Evolutionary conservation across 1,140 invertebrate species (phyloP).

Genomic region (Drosophila arawakana): DNA sequence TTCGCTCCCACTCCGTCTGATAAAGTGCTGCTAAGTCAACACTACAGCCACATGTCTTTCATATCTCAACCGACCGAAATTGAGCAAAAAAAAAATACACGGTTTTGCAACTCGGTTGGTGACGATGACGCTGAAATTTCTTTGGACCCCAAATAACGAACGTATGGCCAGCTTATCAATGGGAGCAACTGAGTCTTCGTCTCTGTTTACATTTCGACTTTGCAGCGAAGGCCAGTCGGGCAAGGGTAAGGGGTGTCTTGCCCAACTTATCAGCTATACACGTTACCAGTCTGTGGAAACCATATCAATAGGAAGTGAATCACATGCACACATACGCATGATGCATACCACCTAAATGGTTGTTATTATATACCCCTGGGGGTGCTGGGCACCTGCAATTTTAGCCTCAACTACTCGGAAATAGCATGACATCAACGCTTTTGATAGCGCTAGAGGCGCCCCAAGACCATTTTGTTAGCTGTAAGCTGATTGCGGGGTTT

Average conservation of each 20-base stretch:
- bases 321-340: slow-evolving; percentile 8
- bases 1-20: slow-evolving; percentile 1
- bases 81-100: neutral
- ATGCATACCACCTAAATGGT: neutral
- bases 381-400: slow-evolving; percentile 18
- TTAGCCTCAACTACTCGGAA: slow-evolving; percentile 35
- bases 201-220: slow-evolving; percentile 35
- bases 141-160: slow-evolving; percentile 4
- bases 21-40: slow-evolving; percentile 27
- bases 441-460: slow-evolving; percentile 14
- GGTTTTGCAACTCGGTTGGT: slow-evolving; percentile 7
- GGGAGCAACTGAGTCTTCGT: neutral
- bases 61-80: slow-evolving; percentile 25
- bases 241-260: neutral
- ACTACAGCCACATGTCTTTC: slow-evolving; percentile 18
- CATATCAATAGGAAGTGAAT: slow-evolving; percentile 51
- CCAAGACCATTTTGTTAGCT: neutral
- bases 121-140: slow-evolving; percentile 33
- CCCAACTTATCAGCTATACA: slow-evolving; percentile 44
- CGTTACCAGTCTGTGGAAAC: slow-evolving; percentile 17
- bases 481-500: neutral
- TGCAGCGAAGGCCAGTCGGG: slow-evolving; percentile 17
- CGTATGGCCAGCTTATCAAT: neutral
- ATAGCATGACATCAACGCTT: slow-evolving; percentile 33
- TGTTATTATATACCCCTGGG: neutral